A percentile compares a stretch with the other conserved stretches of the same genome.
These are phyloP conservation scores for Galerucella nymphaeae DNA, from an alignment of 2,888 invertebrate genomes.

Conservation along the genomic window DNA sequence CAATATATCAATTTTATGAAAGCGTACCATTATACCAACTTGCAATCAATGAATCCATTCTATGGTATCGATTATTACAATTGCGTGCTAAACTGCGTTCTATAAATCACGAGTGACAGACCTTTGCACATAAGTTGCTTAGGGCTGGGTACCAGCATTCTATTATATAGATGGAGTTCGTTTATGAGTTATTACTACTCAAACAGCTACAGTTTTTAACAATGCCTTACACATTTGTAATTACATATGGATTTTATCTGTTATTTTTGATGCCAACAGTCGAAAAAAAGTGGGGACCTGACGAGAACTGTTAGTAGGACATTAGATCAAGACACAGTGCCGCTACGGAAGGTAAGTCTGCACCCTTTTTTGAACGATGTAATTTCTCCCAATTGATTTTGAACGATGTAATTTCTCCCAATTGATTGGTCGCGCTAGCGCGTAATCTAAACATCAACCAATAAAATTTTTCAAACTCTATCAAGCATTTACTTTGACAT, in stretches of 20 bases:
- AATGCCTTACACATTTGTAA: slow-evolving; percentile 20
- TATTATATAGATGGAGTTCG: slow-evolving; percentile 32
- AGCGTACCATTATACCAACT: slow-evolving; percentile 38
- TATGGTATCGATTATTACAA: slow-evolving; percentile 43
- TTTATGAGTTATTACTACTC: slow-evolving; percentile 35
- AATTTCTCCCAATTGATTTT: too few species aligned
- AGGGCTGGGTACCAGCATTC: slow-evolving; percentile 44
- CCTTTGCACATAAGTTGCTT: slow-evolving; percentile 46
- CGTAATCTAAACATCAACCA: too few species aligned
- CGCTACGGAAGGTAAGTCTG: too few species aligned
- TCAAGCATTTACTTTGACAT: background rate
- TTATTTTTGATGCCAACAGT: background rate
- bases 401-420: too few species aligned
- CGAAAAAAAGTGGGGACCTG: background rate
- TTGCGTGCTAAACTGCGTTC: slow-evolving; percentile 46
- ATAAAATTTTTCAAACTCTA: too few species aligned
- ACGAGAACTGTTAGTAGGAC: too few species aligned
- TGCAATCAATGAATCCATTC: slow-evolving; percentile 44
- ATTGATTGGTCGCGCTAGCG: too few species aligned
- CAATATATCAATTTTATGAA: slow-evolving; percentile 37
- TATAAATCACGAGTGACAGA: slow-evolving; percentile 45
- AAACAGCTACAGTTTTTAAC: slow-evolving; percentile 28
- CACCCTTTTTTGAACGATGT: too few species aligned
- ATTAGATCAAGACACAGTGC: too few species aligned
- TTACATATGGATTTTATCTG: slow-evolving; percentile 15